Conservation (phyloP, 2,113 vertebrate species). For the Gopherus flavomarginatus region DNA sequence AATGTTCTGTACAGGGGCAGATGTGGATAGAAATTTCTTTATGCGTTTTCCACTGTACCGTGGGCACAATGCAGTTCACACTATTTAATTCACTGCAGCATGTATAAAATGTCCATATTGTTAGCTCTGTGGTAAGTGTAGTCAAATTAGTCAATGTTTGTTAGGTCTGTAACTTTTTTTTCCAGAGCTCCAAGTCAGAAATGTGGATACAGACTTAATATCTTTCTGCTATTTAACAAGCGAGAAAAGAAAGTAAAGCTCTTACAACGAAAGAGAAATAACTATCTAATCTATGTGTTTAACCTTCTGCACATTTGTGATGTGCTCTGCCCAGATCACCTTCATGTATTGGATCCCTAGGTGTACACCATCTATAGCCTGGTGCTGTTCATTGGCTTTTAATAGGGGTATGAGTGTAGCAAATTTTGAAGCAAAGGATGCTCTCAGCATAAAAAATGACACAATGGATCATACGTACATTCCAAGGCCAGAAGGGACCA, state of each 20-base stretch:
- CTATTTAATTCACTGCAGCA: neutral
- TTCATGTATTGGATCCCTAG: neutral
- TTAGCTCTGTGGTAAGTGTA: neutral
- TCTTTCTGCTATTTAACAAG: neutral
- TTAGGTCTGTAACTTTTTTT: neutral
- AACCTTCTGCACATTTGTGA: neutral
- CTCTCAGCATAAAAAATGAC: neutral
- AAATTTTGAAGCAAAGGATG: neutral
- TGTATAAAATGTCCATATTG: neutral
- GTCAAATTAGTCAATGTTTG: neutral
- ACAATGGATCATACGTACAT: neutral
- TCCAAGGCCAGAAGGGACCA: too few relatives aligned
- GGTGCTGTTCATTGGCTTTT: neutral
- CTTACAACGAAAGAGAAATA: neutral
- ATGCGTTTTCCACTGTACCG: neutral
- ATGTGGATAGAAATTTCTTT: neutral
- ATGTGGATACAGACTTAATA: neutral
- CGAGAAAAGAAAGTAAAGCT: neutral
- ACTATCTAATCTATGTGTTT: accelerated
- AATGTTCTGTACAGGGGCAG: neutral
- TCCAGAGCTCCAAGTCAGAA: neutral
- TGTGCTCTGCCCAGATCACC: neutral
- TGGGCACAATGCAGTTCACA: neutral
- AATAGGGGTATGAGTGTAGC: neutral
- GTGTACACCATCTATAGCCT: neutral